phyloP scores from a whole-genome alignment of 1,140 invertebrate species.

The Lycorma delicatula region DNA sequence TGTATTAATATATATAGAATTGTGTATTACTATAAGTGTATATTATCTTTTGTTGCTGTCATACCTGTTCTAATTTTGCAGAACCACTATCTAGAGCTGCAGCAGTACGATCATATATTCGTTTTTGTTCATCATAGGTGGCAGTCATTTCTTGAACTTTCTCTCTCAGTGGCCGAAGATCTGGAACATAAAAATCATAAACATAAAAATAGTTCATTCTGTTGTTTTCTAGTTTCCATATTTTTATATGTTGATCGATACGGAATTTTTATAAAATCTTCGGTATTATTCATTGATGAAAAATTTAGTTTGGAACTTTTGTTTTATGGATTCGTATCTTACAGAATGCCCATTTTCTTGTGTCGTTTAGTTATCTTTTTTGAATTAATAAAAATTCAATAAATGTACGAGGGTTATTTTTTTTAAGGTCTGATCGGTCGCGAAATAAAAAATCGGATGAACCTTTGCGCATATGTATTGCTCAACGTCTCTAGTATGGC shows the following conservation, averaged over 20 bases:
- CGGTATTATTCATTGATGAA: not conserved
- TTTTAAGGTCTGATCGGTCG: no score
- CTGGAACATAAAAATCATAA: conserved; percentile 32
- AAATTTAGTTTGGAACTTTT: not conserved
- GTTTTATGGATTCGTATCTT: not conserved
- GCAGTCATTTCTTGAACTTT: conserved; percentile 45
- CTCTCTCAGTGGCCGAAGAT: conserved; percentile 49
- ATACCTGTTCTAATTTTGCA: conserved; percentile 47
- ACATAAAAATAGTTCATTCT: conserved; percentile 14
- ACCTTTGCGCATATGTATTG: no score
- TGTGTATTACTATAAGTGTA: not conserved
- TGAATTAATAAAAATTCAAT: no score
- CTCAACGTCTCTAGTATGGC: no score
- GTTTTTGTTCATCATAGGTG: conserved; percentile 49
- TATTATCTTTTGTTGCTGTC: not conserved
- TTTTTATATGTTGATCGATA: conserved; percentile 2
- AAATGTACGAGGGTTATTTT: no score
- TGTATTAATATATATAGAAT: not conserved
- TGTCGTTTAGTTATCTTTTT: no score
- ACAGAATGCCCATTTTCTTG: not conserved
- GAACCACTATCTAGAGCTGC: conserved; percentile 47
- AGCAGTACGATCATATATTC: conserved; percentile 46
- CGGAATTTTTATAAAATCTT: not conserved
- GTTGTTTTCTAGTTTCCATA: conserved; percentile 10
- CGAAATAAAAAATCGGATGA: no score